These are phyloP conservation scores for Fratercula arctica DNA, from an alignment of 2,797 vertebrate genomes.

Conservation along the genomic window DNA sequence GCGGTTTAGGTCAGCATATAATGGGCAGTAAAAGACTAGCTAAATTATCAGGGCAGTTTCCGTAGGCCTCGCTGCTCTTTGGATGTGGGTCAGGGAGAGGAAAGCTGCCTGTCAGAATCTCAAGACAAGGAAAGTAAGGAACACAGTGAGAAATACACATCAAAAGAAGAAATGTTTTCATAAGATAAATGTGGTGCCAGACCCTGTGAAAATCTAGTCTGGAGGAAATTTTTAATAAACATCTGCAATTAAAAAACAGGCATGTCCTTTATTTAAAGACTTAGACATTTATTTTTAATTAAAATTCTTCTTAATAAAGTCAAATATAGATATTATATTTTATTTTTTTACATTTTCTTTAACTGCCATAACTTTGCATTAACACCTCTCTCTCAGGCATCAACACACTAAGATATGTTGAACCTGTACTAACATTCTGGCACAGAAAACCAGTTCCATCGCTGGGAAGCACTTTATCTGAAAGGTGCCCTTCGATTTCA, in stretches of 20 bases:
- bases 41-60: neutral
- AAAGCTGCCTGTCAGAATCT: neutral
- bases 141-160: neutral
- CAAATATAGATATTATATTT: neutral
- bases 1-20: neutral
- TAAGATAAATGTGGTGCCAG: neutral
- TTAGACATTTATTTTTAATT: neutral
- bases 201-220: neutral
- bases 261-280: neutral
- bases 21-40: neutral
- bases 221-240: neutral
- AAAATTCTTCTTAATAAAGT: neutral
- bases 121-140: neutral
- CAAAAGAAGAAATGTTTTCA: neutral
- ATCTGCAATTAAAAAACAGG: neutral
- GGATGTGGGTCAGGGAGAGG: neutral
- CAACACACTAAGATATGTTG: neutral
- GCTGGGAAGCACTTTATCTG: neutral
- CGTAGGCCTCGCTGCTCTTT: neutral
- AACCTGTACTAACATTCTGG: neutral
- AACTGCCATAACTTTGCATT: neutral
- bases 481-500: neutral
- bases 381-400: neutral
- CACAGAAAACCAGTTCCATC: neutral
- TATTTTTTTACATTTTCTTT: neutral